Evolutionary conservation across 2,888 invertebrate species (phyloP).

Genomic region (Marronus borbonicus): DNA sequence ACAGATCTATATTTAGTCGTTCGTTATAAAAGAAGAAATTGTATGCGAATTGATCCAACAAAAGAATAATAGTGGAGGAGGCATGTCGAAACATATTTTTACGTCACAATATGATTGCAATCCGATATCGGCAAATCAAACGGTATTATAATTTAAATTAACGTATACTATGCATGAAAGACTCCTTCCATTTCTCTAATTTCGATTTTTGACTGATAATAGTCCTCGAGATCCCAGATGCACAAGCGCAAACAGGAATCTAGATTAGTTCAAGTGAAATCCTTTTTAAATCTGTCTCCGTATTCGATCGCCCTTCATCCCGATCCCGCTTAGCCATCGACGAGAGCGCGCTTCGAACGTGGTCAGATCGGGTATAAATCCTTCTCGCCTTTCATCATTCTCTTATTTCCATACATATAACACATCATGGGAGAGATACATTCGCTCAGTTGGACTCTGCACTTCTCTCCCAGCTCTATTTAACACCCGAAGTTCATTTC

Average conservation of each 20-base stretch:
- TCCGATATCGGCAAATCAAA: too few species aligned
- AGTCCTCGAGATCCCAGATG: background rate
- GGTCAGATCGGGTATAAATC: slow-evolving; percentile 65
- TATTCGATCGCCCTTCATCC: slow-evolving; percentile 34
- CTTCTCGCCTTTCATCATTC: slow-evolving; percentile 68
- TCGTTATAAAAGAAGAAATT: too few species aligned
- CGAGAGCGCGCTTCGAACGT: slow-evolving; percentile 51
- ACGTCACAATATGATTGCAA: too few species aligned
- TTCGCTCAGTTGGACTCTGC: slow-evolving; percentile 63
- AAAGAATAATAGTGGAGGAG: too few species aligned
- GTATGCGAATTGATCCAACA: too few species aligned
- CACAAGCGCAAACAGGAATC: background rate
- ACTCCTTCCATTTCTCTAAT: background rate
- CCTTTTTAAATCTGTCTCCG: slow-evolving; percentile 46
- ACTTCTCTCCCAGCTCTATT: slow-evolving; percentile 36
- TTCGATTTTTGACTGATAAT: background rate
- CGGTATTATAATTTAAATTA: too few species aligned
- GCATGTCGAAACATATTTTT: too few species aligned
- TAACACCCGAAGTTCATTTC: slow-evolving; percentile 33
- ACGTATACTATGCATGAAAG: too few species aligned
- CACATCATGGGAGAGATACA: slow-evolving; percentile 64
- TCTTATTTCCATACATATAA: slow-evolving; percentile 69
- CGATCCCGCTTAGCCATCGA: slow-evolving; percentile 14
- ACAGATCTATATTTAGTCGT: too few species aligned
- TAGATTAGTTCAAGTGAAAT: slow-evolving; percentile 35